Evolutionary conservation across 2,113 vertebrate species (phyloP).

Genomic region (Eurystomus gularis): DNA sequence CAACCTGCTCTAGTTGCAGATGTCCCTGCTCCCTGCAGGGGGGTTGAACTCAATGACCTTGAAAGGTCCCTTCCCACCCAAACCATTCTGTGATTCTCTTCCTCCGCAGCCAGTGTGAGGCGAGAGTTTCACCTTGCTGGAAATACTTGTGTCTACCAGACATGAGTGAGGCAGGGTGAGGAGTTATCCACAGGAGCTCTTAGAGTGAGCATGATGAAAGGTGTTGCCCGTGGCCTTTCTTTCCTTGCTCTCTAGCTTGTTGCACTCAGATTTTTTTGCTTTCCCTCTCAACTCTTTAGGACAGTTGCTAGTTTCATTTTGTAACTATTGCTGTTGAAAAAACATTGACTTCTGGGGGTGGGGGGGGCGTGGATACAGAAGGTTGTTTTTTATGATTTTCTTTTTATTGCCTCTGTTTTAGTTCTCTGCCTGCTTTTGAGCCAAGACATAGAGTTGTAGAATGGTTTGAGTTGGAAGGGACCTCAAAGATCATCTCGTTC

Average conservation of each 20-base stretch:
- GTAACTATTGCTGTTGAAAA: not conserved
- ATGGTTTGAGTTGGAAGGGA: too few species aligned
- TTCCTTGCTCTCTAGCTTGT: not conserved
- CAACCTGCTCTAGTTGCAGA: too few species aligned
- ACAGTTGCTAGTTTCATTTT: not conserved
- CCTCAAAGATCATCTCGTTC: too few species aligned
- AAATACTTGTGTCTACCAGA: not conserved
- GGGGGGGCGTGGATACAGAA: not conserved
- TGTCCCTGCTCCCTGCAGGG: too few species aligned
- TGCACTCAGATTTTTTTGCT: not conserved
- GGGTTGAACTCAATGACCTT: too few species aligned
- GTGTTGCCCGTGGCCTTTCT: not conserved
- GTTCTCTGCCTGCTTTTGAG: not conserved
- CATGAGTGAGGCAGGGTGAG: fast-evolving
- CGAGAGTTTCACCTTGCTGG: not conserved
- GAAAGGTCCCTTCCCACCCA: too few species aligned
- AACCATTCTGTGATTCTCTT: not conserved
- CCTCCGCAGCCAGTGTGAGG: not conserved
- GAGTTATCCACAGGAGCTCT: not conserved
- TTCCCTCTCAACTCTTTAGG: not conserved
- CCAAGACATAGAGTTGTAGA: not conserved
- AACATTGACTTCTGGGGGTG: fast-evolving
- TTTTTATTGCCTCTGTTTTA: not conserved
- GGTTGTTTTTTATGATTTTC: not conserved
- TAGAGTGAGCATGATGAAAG: fast-evolving